Percentiles rank a stretch among this genome's conserved stretches.
phyloP scores from a whole-genome alignment of 2,888 invertebrate genomes.

The Acholoe squamosa region DNA sequence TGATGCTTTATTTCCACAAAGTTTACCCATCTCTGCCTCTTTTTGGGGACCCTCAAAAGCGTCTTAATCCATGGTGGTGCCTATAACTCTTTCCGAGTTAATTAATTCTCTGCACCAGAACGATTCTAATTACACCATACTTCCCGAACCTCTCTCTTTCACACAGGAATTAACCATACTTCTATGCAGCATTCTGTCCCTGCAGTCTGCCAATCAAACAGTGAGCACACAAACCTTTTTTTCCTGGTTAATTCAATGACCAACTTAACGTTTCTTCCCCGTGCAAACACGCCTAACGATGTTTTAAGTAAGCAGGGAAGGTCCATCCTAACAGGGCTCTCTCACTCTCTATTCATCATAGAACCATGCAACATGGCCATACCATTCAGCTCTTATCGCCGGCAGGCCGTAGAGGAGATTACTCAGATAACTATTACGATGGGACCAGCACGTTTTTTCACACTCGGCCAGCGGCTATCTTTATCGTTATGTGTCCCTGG shows the following conservation, averaged over 20 bases:
- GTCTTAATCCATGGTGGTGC: too few relatives aligned
- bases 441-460: constrained; percentile 12
- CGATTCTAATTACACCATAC: background rate
- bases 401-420: background rate
- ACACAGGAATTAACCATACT: background rate
- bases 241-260: constrained; percentile 16
- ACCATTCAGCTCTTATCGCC: background rate
- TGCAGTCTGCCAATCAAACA: background rate
- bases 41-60: too few relatives aligned
- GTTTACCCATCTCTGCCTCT: too few relatives aligned
- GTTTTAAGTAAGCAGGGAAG: constrained; percentile 4
- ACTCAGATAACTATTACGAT: constrained; percentile 17
- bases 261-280: background rate
- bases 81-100: too few relatives aligned
- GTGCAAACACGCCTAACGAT: constrained; percentile 27
- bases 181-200: background rate
- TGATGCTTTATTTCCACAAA: too few relatives aligned
- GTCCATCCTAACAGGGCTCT: background rate
- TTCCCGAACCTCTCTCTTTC: background rate
- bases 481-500: background rate
- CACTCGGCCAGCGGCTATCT: constrained; percentile 1
- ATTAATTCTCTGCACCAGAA: background rate
- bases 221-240: background rate
- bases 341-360: background rate
- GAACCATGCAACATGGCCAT: background rate